phyloP scores from a whole-genome alignment of 2,113 vertebrate genomes.

The Gallinago undulata region DNA sequence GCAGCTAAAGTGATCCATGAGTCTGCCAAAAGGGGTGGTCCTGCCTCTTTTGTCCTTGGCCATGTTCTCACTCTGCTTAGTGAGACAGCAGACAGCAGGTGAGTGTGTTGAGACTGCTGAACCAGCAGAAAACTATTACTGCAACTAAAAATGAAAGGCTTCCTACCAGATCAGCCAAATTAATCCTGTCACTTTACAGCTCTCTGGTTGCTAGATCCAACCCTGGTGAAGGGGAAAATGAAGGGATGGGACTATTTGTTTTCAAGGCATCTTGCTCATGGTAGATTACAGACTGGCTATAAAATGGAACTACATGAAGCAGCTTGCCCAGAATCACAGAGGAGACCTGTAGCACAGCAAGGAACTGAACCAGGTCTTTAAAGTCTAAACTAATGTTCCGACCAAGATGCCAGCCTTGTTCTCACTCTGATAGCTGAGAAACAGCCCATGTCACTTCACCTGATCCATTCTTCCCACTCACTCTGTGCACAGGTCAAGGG shows the following conservation, averaged over 20 bases:
- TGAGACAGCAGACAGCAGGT: neutral
- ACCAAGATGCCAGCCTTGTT: neutral
- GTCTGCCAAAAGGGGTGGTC: neutral
- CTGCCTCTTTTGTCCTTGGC: neutral
- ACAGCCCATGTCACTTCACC: neutral
- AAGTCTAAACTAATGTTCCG: neutral
- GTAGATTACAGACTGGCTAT: neutral
- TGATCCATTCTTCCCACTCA: neutral
- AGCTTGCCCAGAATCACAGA: neutral
- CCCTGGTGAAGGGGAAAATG: neutral
- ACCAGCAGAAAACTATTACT: neutral
- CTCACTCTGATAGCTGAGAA: neutral
- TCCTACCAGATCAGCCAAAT: neutral
- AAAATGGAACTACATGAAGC: neutral
- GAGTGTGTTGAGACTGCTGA: neutral
- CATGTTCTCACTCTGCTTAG: neutral
- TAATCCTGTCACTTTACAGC: neutral
- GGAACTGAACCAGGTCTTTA: neutral
- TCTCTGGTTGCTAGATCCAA: neutral
- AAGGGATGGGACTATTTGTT: neutral
- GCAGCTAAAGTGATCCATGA: neutral
- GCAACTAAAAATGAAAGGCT: neutral
- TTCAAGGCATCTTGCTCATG: neutral
- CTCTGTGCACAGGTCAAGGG: neutral
- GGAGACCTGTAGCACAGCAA: neutral